These are phyloP conservation scores for Venturia canescens DNA, from an alignment of 1,140 invertebrate genomes.

Conservation along the genomic window DNA sequence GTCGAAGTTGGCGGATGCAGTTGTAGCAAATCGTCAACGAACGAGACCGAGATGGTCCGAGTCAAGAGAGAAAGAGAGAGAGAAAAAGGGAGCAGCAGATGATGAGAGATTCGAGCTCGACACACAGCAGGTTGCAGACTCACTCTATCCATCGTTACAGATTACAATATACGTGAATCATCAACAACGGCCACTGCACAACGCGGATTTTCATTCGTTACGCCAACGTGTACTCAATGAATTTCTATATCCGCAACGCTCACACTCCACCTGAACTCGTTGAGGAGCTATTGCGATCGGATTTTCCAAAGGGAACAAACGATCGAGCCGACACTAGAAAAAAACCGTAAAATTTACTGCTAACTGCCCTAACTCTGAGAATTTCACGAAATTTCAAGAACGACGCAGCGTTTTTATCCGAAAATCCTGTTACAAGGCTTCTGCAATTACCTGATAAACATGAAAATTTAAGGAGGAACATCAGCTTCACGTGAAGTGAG, in stretches of 20 bases:
- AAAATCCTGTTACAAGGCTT: no score
- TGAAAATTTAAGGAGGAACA: no score
- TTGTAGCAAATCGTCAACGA: slow-evolving; percentile 5
- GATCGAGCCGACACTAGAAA: no score
- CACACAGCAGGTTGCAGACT: slow-evolving; percentile 52
- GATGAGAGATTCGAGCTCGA: neutral
- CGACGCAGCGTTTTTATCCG: no score
- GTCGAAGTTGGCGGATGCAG: slow-evolving; percentile 53
- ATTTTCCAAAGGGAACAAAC: no score
- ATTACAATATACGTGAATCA: neutral
- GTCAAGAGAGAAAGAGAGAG: neutral
- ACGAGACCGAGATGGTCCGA: slow-evolving; percentile 3
- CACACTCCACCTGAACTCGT: neutral
- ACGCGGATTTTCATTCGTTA: neutral
- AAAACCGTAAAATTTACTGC: no score
- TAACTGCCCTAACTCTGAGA: no score
- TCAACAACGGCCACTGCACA: neutral
- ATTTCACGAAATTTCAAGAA: no score
- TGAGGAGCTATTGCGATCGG: neutral
- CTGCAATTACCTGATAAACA: no score
- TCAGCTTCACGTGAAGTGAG: no score
- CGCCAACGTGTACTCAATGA: neutral
- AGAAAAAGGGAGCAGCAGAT: neutral
- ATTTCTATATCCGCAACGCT: neutral
- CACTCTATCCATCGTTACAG: slow-evolving; percentile 2